Conservation (phyloP, 2,797 vertebrate genomes). For the Melanotaenia pygmaea region DNA sequence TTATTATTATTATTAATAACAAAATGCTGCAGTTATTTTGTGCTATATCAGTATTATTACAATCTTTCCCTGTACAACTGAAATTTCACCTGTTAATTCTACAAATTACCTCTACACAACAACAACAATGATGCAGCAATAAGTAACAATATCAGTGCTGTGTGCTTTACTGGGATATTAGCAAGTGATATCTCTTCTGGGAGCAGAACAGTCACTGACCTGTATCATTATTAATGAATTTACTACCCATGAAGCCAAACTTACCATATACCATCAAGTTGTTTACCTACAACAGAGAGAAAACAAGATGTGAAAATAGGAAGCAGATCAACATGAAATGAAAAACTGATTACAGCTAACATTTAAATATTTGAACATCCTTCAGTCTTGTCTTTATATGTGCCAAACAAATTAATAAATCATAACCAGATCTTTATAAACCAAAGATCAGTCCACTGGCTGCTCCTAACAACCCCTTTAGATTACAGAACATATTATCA, state of each 20-base stretch:
- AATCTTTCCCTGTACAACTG: neutral
- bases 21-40: neutral
- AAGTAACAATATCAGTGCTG: neutral
- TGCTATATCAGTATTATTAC: neutral
- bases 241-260: conserved; percentile 13
- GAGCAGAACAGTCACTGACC: conserved; percentile 16
- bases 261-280: conserved; percentile 98
- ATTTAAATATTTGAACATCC: neutral
- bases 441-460: neutral
- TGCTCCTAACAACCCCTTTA: neutral
- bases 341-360: neutral
- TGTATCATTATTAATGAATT: conserved; percentile 4
- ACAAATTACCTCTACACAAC: neutral
- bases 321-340: neutral
- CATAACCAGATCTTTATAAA: neutral
- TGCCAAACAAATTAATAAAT: neutral
- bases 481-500: conserved; percentile 1
- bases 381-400: neutral
- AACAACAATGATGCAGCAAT: neutral
- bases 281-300: conserved; percentile 89
- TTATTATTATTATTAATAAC: neutral
- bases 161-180: neutral
- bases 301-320: neutral
- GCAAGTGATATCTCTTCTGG: neutral
- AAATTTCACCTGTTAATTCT: neutral